Evolutionary conservation across 2,797 vertebrate genomes (phyloP).

Genomic region (Sebastes vulpes): DNA sequence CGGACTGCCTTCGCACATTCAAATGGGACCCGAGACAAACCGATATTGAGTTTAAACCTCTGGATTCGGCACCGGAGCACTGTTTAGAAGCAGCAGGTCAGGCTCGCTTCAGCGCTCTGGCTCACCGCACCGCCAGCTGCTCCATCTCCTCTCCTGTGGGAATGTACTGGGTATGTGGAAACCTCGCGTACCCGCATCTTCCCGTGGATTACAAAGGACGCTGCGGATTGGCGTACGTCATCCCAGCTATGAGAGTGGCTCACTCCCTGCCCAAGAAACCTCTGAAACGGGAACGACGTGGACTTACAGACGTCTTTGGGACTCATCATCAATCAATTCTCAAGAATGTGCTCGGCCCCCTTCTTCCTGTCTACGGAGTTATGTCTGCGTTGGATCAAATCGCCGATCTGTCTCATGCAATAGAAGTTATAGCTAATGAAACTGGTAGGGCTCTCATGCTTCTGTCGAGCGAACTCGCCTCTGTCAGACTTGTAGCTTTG

Average conservation of each 20-base stretch:
- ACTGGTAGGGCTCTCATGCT: conserved; percentile 50
- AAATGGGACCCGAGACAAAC: conserved; percentile 15
- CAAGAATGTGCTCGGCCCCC: conserved; percentile 42
- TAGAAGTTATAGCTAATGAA: conserved; percentile 59
- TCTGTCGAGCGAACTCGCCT: conserved; percentile 58
- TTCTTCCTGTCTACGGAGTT: conserved; percentile 60
- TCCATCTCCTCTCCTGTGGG: conserved; percentile 66
- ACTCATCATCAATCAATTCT: conserved; percentile 62
- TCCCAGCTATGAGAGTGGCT: conserved; percentile 66
- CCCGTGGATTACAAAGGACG: conserved; percentile 65
- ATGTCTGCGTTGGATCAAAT: conserved; percentile 71
- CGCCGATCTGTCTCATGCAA: conserved; percentile 45
- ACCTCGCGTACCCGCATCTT: conserved; percentile 53
- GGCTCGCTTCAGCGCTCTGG: conserved; percentile 27
- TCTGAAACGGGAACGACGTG: conserved; percentile 2
- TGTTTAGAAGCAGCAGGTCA: conserved; percentile 50
- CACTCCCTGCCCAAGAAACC: conserved; percentile 33
- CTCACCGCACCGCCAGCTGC: conserved; percentile 38
- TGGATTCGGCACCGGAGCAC: conserved; percentile 13
- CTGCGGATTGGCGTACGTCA: conserved; percentile 63
- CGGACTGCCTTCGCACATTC: conserved; percentile 53
- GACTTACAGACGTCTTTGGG: conserved; percentile 43
- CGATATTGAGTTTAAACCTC: not conserved
- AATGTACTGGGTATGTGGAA: conserved; percentile 73
- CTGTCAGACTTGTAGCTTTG: conserved; percentile 57